Conservation (phyloP, 2,888 invertebrate species). For the Drosophila tripunctata region DNA sequence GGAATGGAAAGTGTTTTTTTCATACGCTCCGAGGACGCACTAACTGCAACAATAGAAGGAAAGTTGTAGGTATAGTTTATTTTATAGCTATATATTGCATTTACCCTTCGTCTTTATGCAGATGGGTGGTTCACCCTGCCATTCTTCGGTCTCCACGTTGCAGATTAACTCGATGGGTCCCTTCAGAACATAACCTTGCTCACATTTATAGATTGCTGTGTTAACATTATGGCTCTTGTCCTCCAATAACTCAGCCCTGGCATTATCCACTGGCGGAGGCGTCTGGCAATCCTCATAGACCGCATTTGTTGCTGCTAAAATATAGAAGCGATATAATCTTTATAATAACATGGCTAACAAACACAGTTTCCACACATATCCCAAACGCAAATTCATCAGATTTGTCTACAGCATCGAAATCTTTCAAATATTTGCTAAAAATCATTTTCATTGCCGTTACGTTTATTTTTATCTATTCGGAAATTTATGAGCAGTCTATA, state of each 20-base stretch:
- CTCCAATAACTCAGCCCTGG: constrained; percentile 61
- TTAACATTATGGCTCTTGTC: constrained; percentile 76
- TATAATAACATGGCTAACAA: not conserved
- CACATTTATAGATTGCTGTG: constrained; percentile 80
- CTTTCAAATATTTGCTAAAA: constrained; percentile 49
- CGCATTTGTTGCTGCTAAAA: constrained; percentile 39
- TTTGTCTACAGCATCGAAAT: constrained; percentile 14
- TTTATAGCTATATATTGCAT: not conserved
- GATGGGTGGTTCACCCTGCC: constrained; percentile 81
- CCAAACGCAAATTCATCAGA: constrained; percentile 16
- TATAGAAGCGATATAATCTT: constrained; percentile 12
- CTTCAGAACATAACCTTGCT: constrained; percentile 75
- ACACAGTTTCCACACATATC: not conserved
- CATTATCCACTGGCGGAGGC: constrained; percentile 80
- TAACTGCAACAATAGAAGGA: constrained; percentile 4
- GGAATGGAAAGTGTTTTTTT: constrained; percentile 73
- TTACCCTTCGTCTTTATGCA: constrained; percentile 64
- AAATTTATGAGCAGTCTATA: constrained; percentile 63
- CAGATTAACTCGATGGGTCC: constrained; percentile 79
- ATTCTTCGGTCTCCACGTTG: constrained; percentile 81
- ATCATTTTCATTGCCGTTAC: constrained; percentile 49
- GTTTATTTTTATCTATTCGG: constrained; percentile 41
- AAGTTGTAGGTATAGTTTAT: not conserved
- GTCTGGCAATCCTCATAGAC: constrained; percentile 81
- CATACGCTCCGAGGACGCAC: constrained; percentile 37